These are phyloP conservation scores for Podarcis muralis DNA, from an alignment of 2,113 vertebrate genomes.

Conservation along the genomic window DNA sequence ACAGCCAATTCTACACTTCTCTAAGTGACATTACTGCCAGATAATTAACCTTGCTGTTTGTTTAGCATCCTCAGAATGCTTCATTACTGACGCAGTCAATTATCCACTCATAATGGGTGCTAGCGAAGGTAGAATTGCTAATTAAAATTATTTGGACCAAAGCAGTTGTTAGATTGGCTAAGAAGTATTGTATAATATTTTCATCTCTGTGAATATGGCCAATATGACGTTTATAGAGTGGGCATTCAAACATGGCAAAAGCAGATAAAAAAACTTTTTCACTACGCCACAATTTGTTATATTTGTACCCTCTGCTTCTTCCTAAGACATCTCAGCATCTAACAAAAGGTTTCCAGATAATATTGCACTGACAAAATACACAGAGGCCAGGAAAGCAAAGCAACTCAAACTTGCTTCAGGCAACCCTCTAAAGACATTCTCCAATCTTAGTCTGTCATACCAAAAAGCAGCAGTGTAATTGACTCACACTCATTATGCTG, in stretches of 20 bases:
- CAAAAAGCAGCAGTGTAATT: background rate
- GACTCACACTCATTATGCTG: no score
- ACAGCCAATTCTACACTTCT: constrained; percentile 59
- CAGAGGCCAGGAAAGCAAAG: background rate
- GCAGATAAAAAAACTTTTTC: background rate
- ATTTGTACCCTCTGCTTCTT: background rate
- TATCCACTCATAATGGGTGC: constrained; percentile 74
- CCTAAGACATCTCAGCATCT: background rate
- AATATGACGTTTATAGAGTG: constrained; percentile 40
- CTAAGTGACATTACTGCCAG: constrained; percentile 71
- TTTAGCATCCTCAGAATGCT: constrained; percentile 77
- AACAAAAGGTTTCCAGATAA: background rate
- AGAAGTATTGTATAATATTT: constrained; percentile 63
- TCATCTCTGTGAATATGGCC: constrained; percentile 57
- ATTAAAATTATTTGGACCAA: constrained; percentile 80
- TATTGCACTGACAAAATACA: background rate
- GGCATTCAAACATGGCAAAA: constrained; percentile 57
- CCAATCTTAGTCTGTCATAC: background rate
- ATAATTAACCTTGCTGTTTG: constrained; percentile 83
- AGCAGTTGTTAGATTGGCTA: constrained; percentile 66
- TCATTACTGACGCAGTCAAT: constrained; percentile 80
- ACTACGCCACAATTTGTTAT: background rate
- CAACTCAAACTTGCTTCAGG: background rate
- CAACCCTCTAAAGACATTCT: background rate
- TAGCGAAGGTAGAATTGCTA: constrained; percentile 75